Base-by-base conservation (phyloP, 2,888 invertebrate species). In the Morinoia aosen region DNA sequence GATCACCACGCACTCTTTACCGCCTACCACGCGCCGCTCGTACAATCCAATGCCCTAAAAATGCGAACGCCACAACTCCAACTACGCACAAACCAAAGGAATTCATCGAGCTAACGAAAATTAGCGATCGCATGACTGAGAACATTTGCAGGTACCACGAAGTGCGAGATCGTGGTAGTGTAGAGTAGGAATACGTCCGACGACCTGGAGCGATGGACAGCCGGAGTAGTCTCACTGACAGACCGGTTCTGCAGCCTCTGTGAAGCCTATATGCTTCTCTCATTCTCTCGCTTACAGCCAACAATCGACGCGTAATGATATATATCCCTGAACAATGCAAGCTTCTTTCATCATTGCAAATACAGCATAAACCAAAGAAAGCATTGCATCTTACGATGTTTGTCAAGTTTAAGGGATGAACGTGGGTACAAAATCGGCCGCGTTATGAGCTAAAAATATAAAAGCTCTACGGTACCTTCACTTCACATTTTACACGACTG, bases 241-340 rank as follows among this genome's bases (percentile, higher is more conserved):
- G 90, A 90, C 90, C 90, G 90, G 90, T 90, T 90, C 90, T 90
- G 90, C 14, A 90, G 90, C 90, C 90, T 90, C 90, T 90, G 90
- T 48, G 48, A 90, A 48, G 76, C 76, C 76, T 76, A 90, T 90
- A 39, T 90, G 90, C 90, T 39, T 40, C 48, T 48, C 90, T 90
- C 88, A 25, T 90, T 90, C 48, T 90, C 39, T 40, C 48, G 90
- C 14, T 12, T 16, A 90, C 25, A 33, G 76, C 10, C 25, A 39
- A 90, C 39, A 16, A 90, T 33, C 40, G 90, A 40, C 40, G 14
- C 76, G 16, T 40, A 40, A 90, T 90, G 48, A 90, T 90, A 40
- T 39, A 90, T 40, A 40, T 48, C 90, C 19, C 0, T 40, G 48
- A 2, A 11, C 90, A 48, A 90, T 90, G 90, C 90, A 90, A 48